Percentiles rank a stretch among this genome's conserved stretches.
Evolutionary conservation across 2,888 invertebrate genomes (phyloP).

Genomic region (Ditylenchus weischeri): DNA sequence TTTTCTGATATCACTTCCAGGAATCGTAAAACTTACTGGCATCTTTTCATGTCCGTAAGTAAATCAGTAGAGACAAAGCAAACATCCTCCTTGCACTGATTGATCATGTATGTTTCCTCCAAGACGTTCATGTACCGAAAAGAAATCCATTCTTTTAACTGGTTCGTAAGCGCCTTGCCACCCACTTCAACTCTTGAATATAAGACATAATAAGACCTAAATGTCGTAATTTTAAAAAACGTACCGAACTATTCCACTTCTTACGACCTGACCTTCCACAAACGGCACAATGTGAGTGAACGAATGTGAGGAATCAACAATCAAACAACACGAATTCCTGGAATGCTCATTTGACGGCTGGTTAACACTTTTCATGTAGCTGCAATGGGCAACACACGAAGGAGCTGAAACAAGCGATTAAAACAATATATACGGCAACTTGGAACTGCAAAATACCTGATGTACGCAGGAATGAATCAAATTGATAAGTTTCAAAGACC

Average conservation of each 20-base stretch:
- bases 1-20: background rate
- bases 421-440: slow-evolving; percentile 2
- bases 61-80: slow-evolving; percentile 87
- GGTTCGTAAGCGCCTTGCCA: slow-evolving; percentile 93
- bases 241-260: slow-evolving; percentile 56
- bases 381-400: slow-evolving; percentile 69
- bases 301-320: slow-evolving; percentile 78
- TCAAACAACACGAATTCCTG: slow-evolving; percentile 61
- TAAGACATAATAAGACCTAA: background rate
- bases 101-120: slow-evolving; percentile 97
- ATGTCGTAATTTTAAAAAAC: slow-evolving; percentile 59
- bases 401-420: slow-evolving; percentile 64
- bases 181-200: slow-evolving; percentile 82
- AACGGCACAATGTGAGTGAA: slow-evolving; percentile 85
- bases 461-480: slow-evolving; percentile 68
- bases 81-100: slow-evolving; percentile 94
- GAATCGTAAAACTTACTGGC: slow-evolving; percentile 14
- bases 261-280: slow-evolving; percentile 67
- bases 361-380: slow-evolving; percentile 61
- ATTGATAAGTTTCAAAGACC: slow-evolving; percentile 95
- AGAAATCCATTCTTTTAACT: slow-evolving; percentile 92
- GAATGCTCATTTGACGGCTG: background rate
- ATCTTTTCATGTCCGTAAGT: slow-evolving; percentile 71
- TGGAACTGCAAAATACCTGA: slow-evolving; percentile 38
- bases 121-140: slow-evolving; percentile 84